Evolutionary conservation across 2,888 invertebrate species (phyloP).

Genomic region (Oscheius sp.): DNA sequence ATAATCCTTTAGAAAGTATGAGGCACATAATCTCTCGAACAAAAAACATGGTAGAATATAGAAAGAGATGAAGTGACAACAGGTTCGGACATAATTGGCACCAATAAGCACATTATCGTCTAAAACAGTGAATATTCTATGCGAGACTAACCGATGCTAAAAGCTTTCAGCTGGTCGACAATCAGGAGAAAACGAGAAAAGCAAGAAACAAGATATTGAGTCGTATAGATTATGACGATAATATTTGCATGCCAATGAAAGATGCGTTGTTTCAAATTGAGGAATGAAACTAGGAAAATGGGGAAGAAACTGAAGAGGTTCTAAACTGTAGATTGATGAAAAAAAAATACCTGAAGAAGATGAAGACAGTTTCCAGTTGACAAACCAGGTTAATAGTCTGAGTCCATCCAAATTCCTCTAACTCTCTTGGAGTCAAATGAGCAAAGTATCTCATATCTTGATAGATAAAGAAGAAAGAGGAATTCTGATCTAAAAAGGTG

Average conservation of each 20-base stretch:
- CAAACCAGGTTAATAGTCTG: not conserved
- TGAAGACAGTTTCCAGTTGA: not conserved
- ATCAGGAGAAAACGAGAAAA: not conserved
- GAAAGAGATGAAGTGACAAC: not conserved
- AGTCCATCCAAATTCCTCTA: not conserved
- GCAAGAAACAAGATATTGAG: not conserved
- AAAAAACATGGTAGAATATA: not conserved
- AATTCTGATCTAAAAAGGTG: no score
- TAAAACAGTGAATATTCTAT: no score
- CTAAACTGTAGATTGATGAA: not conserved
- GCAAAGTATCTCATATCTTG: not conserved
- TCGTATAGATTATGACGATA: not conserved
- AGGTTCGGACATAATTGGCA: not conserved
- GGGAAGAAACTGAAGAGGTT: not conserved
- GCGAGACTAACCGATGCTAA: not conserved
- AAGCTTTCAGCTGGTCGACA: not conserved
- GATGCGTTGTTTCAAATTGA: not conserved
- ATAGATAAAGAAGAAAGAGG: no score
- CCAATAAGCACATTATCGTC: not conserved
- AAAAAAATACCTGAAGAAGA: not conserved
- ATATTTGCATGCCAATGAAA: constrained; percentile 9
- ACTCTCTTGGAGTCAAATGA: not conserved
- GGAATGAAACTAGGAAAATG: not conserved
- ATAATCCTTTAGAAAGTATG: not conserved
- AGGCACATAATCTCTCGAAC: not conserved